Evolutionary conservation across 2,113 vertebrate species (phyloP).

Genomic region (Platichthys flesus): DNA sequence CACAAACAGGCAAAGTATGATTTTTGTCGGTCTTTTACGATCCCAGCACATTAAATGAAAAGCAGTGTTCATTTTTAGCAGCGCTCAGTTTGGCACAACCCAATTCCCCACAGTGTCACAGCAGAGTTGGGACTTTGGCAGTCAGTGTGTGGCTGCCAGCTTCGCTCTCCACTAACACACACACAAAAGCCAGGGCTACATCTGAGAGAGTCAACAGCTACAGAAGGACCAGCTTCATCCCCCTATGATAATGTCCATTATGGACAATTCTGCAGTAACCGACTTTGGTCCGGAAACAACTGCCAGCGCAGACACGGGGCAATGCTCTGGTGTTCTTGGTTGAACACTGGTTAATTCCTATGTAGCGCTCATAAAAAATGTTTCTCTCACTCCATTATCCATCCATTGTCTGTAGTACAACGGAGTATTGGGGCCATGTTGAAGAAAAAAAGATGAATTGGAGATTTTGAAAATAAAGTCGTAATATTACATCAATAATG

Average conservation of each 20-base stretch:
- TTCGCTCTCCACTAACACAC: slow-evolving; percentile 28
- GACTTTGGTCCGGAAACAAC: background rate
- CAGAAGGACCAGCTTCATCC: slow-evolving; percentile 1
- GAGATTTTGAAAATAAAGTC: too few relatives aligned
- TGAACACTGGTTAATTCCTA: too few relatives aligned
- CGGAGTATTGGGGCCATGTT: too few relatives aligned
- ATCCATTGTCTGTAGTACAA: too few relatives aligned
- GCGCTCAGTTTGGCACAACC: slow-evolving; percentile 42
- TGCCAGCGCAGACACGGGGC: background rate
- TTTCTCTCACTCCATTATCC: too few relatives aligned
- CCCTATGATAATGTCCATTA: slow-evolving; percentile 15
- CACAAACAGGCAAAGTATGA: slow-evolving; percentile 14
- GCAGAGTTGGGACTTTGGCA: slow-evolving; percentile 42
- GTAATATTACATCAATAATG: too few relatives aligned
- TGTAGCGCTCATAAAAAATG: too few relatives aligned
- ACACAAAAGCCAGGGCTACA: slow-evolving; percentile 33
- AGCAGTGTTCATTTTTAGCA: slow-evolving; percentile 53
- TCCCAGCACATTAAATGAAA: slow-evolving; percentile 45
- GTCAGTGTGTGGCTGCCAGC: slow-evolving; percentile 26
- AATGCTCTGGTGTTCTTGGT: too few relatives aligned
- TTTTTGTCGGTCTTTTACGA: slow-evolving; percentile 25
- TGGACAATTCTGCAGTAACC: slow-evolving; percentile 8
- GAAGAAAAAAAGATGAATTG: too few relatives aligned
- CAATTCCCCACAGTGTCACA: slow-evolving; percentile 39
- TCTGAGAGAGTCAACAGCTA: slow-evolving; percentile 33